Evolutionary conservation across 2,113 vertebrate genomes (phyloP).

Genomic region (Rhizomys pruinosus): DNA sequence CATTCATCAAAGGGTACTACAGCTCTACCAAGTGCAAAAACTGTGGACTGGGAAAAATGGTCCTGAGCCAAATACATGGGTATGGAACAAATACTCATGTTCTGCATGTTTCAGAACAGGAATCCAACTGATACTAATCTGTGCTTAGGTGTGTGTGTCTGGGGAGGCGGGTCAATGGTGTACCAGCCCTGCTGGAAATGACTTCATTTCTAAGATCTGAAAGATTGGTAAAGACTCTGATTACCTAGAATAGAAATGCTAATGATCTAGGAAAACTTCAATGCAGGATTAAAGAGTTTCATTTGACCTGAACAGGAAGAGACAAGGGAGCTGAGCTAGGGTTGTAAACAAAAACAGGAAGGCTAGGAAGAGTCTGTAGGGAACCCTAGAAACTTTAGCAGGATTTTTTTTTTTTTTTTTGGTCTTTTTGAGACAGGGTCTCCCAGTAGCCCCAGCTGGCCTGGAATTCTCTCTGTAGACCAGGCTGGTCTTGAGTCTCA

Average conservation of each 20-base stretch:
- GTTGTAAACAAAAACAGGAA: not conserved
- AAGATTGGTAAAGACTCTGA: not conserved
- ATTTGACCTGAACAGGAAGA: not conserved
- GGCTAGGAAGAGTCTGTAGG: not conserved
- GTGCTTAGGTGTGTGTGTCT: not conserved
- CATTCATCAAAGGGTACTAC: slow-evolving; percentile 6
- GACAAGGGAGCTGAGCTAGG: not conserved
- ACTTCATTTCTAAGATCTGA: slow-evolving; percentile 22
- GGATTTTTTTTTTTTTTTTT: no score
- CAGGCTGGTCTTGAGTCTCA: no score
- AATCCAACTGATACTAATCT: not conserved
- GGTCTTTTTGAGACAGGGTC: no score
- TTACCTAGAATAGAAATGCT: not conserved
- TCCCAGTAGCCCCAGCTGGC: no score
- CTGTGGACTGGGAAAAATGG: not conserved
- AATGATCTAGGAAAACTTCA: not conserved
- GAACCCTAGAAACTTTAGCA: not conserved
- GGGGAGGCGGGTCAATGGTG: no score
- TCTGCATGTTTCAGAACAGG: not conserved
- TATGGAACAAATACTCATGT: not conserved
- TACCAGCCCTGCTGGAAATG: not conserved
- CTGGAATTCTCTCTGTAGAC: no score
- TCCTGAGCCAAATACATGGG: not conserved
- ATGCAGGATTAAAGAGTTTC: not conserved
- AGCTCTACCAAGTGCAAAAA: not conserved